Conservation (phyloP, 2,797 vertebrate genomes). For the Eleutherodactylus coqui region DNA sequence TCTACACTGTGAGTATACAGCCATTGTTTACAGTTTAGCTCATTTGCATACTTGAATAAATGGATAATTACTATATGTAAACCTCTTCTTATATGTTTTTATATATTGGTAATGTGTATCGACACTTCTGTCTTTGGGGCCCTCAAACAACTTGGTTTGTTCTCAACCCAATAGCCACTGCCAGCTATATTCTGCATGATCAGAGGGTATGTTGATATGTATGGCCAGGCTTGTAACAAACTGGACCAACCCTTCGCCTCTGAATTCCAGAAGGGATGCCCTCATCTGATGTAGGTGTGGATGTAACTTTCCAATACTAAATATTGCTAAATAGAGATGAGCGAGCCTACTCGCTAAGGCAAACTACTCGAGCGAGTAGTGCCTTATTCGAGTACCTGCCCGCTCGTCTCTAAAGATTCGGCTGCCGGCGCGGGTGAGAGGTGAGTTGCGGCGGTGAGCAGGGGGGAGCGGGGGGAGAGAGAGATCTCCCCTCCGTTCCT, state of each 20-base stretch:
- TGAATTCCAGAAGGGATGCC: neutral
- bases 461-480: too few relatives aligned
- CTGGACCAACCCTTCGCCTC: neutral
- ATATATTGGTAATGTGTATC: neutral
- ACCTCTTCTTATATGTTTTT: neutral
- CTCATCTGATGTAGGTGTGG: neutral
- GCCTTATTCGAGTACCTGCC: too few relatives aligned
- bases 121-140: neutral
- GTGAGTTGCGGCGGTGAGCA: too few relatives aligned
- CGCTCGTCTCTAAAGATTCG: too few relatives aligned
- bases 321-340: neutral
- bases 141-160: neutral
- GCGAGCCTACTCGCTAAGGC: too few relatives aligned
- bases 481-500: too few relatives aligned
- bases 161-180: too few relatives aligned
- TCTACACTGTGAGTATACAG: slow-evolving; percentile 92
- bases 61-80: neutral
- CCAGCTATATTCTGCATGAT: too few relatives aligned
- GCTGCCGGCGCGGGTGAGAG: too few relatives aligned
- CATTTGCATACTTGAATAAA: neutral
- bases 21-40: neutral
- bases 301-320: neutral
- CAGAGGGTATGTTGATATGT: neutral
- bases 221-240: neutral
- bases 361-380: too few relatives aligned